Evolutionary conservation across 2,888 invertebrate species (phyloP), one percentile per base, ranked within the genome.

Genomic region (Megamerina dolium): DNA sequence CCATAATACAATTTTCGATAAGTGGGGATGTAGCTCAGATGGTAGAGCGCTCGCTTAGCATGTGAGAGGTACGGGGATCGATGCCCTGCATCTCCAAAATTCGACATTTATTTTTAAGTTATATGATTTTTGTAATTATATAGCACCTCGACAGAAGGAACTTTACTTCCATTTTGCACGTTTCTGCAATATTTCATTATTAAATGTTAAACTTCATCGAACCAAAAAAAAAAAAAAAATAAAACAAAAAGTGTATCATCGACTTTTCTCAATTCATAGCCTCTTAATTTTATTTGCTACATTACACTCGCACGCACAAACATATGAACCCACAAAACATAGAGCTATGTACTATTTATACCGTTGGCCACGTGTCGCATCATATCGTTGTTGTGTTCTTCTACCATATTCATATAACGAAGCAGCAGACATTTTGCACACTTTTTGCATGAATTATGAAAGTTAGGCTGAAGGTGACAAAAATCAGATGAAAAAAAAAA

Each of bases 1-100:
- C n/a, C n/a, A n/a, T n/a, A n/a, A n/a, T n/a, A n/a, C n/a, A n/a
- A n/a, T n/a, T n/a, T n/a, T n/a, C n/a, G n/a, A n/a, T 8, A 36
- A 2, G 13, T 37, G 70, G 68, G 70, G 70, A 67, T 69, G 70
- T 70, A 70, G 70, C 69, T 69, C 70, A 70, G 69, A 68, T 70
- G 70, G 69, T 70, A 70, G 70, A 70, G 69, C 69, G 69, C 68
- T 70, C 70, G 70, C 68, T 69, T 70, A 69, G 69, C 69, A 70
- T 70, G 69, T 66, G 69, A 68, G 69, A 70, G 70, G 69, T 70
- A 68, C 66, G 66, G 68, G 67, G 69, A 68, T 70, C 70, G 70
- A 70, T 68, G 63, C 69, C 68, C 68, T 63, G 69, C 69, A 68
- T 68, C 69, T 70, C 70, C 69, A 69, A 32, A 6, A n/a, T n/a